Conservation (phyloP, 2,797 vertebrate genomes). For the Sebastes hubbsi region DNA sequence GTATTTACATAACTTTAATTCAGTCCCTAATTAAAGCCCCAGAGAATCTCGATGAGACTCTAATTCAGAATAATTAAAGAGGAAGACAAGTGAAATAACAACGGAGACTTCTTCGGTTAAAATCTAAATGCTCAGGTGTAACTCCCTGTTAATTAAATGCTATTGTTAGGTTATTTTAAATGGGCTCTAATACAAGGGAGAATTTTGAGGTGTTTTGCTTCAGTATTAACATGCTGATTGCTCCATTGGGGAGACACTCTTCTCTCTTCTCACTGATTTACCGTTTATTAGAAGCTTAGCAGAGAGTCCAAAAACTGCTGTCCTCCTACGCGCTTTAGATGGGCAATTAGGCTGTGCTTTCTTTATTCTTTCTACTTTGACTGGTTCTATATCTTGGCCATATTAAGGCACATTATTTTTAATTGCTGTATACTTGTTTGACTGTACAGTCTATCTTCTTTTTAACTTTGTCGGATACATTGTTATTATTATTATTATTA, state of each 20-base stretch:
- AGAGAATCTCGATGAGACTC: constrained; percentile 72
- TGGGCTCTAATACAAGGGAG: constrained; percentile 58
- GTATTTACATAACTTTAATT: constrained; percentile 84
- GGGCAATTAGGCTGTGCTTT: constrained; percentile 35
- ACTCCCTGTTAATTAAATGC: constrained; percentile 77
- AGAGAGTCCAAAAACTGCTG: constrained; percentile 14
- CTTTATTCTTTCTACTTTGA: constrained; percentile 10
- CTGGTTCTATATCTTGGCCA: not conserved
- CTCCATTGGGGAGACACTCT: constrained; percentile 49
- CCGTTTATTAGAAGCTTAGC: constrained; percentile 48
- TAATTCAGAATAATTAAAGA: constrained; percentile 80
- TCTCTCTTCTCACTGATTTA: constrained; percentile 40
- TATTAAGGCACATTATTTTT: not conserved
- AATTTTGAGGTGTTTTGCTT: constrained; percentile 76
- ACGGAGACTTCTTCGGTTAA: constrained; percentile 64
- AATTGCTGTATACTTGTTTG: constrained; percentile 5
- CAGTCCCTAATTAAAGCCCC: constrained; percentile 82
- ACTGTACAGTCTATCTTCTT: not conserved
- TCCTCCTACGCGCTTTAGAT: constrained; percentile 21
- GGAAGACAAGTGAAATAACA: constrained; percentile 71
- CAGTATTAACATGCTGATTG: constrained; percentile 76
- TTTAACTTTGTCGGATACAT: not conserved
- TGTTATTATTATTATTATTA: no score
- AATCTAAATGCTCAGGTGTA: constrained; percentile 81
- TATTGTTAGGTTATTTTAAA: constrained; percentile 76